Percentiles rank a stretch among this genome's conserved stretches.
Conservation (phyloP, 2,888 invertebrate genomes). For the Cybosia mesomella region DNA sequence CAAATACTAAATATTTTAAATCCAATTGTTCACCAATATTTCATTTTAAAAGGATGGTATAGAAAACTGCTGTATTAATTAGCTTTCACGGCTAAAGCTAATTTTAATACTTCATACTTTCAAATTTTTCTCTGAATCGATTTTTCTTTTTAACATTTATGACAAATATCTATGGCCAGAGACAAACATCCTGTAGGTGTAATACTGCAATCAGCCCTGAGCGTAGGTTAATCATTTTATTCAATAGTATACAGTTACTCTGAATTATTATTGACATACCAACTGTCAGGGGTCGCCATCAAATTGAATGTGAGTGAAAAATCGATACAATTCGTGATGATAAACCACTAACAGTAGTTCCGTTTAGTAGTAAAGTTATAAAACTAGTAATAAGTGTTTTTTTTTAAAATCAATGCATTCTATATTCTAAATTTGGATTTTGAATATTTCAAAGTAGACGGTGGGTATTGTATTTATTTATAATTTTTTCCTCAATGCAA, state of each 20-base stretch:
- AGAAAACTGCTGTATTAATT: no score
- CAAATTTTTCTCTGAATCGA: no score
- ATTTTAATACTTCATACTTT: no score
- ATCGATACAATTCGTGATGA: slow-evolving; percentile 62
- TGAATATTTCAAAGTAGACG: no score
- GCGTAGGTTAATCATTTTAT: slow-evolving; percentile 85
- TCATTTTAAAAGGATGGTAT: no score
- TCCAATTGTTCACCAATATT: background rate
- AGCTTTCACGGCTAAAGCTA: no score
- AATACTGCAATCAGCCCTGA: slow-evolving; percentile 56
- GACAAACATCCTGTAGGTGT: slow-evolving; percentile 46
- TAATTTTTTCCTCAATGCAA: no score
- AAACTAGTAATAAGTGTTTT: no score
- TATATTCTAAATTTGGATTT: background rate
- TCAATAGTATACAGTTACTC: slow-evolving; percentile 82
- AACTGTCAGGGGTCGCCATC: slow-evolving; percentile 74
- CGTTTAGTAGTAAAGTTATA: background rate
- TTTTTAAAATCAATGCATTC: no score
- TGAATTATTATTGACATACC: slow-evolving; percentile 83
- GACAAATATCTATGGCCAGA: slow-evolving; percentile 48
- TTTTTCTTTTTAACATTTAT: slow-evolving; percentile 21
- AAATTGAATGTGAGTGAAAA: slow-evolving; percentile 76
- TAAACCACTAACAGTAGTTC: background rate
- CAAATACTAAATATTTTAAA: slow-evolving; percentile 42
- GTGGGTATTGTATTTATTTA: no score